A percentile compares a stretch with the other conserved stretches of the same genome.
Evolutionary conservation across 2,888 invertebrate species (phyloP).

Genomic region (Griposia aprilina): DNA sequence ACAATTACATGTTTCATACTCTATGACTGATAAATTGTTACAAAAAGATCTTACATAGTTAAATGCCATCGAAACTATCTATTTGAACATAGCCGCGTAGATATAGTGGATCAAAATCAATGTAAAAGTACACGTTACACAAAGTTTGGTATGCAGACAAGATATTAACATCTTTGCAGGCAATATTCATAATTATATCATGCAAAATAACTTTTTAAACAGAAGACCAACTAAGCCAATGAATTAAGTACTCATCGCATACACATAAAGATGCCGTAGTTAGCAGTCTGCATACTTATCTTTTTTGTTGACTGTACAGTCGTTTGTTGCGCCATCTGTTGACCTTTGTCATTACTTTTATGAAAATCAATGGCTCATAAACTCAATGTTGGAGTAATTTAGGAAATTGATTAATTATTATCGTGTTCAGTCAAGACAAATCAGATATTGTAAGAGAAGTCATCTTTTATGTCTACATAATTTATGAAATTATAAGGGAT

Average conservation of each 20-base stretch:
- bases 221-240: background rate
- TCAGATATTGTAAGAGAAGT: background rate
- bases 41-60: conserved; percentile 36
- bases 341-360: background rate
- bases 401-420: background rate
- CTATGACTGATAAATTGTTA: conserved; percentile 60
- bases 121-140: conserved; percentile 5
- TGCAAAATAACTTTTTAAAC: background rate
- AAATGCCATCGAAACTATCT: conserved; percentile 20
- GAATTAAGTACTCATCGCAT: conserved; percentile 1
- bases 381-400: background rate
- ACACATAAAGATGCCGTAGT: background rate
- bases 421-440: background rate
- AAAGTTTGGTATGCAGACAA: background rate
- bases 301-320: conserved; percentile 7
- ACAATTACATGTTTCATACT: conserved; percentile 27
- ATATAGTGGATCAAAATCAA: background rate
- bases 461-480: background rate
- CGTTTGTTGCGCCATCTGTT: conserved; percentile 5
- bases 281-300: background rate
- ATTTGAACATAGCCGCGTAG: background rate
- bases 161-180: background rate
- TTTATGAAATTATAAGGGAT: conserved; percentile 28
- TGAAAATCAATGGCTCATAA: conserved; percentile 5
- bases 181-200: background rate